Evolutionary conservation across 2,797 vertebrate species (phyloP).

Genomic region (Darevskia nairensis): DNA sequence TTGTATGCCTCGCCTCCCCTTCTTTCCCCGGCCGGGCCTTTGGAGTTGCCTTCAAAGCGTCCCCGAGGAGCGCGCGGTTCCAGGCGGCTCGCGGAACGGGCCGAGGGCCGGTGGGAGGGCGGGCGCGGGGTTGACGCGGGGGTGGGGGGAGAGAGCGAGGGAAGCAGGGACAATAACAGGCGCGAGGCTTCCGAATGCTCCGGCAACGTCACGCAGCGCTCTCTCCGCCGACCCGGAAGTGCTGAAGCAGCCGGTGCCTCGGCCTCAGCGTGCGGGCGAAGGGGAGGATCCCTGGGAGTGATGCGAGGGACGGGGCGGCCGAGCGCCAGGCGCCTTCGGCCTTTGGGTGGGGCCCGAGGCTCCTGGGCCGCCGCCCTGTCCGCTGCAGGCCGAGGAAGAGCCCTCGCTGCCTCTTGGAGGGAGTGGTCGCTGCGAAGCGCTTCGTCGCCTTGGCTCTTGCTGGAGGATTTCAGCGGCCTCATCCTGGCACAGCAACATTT

Average conservation of each 20-base stretch:
- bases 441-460: not conserved
- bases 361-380: no score
- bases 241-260: conserved; percentile 47
- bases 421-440: no score
- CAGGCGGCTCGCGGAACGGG: no score
- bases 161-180: conserved; percentile 78
- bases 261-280: not conserved
- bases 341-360: not conserved
- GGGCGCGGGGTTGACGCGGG: no score
- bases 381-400: no score
- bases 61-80: not conserved
- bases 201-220: conserved; percentile 64
- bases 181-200: conserved; percentile 46
- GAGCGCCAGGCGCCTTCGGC: not conserved
- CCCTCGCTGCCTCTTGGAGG: no score
- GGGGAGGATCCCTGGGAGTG: not conserved
- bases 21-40: not conserved
- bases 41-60: conserved; percentile 10
- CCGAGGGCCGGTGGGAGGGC: not conserved
- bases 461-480: not conserved
- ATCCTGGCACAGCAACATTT: not conserved
- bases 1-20: not conserved
- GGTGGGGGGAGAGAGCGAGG: not conserved
- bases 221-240: conserved; percentile 79
- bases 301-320: no score